A percentile compares a stretch with the other conserved stretches of the same genome.
Conservation (phyloP, 2,113 vertebrate species). For the Catharus fuscescens region DNA sequence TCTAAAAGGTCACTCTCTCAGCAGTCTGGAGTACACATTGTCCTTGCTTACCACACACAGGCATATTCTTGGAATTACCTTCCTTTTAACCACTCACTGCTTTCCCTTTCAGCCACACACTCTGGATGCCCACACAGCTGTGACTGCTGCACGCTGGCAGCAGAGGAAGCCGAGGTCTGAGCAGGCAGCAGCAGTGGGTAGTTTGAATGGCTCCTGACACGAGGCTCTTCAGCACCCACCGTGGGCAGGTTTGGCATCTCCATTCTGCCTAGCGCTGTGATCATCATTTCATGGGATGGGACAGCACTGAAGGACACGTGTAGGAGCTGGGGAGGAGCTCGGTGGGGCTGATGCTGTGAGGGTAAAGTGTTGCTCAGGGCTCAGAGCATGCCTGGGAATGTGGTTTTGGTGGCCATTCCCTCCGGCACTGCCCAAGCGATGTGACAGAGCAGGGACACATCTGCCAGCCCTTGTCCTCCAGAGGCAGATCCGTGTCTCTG, state of each 20-base stretch:
- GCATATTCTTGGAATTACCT: slow-evolving; percentile 31
- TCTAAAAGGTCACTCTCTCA: slow-evolving; percentile 14
- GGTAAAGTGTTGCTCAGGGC: background rate
- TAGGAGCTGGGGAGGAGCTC: background rate
- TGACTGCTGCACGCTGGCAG: slow-evolving; percentile 14
- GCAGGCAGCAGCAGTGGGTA: background rate
- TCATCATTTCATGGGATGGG: background rate
- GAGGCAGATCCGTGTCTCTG: background rate
- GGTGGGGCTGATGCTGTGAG: accelerated
- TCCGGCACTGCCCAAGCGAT: background rate
- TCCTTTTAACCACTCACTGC: background rate
- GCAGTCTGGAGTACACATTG: background rate
- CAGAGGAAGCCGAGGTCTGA: background rate
- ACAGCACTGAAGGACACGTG: accelerated
- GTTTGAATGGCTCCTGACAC: slow-evolving; percentile 3
- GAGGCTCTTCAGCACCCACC: background rate
- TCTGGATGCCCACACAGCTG: slow-evolving; percentile 38
- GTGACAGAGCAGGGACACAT: background rate
- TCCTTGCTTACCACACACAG: background rate
- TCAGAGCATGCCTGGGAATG: background rate
- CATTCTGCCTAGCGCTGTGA: background rate
- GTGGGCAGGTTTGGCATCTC: background rate
- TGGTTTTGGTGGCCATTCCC: background rate
- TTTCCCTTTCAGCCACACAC: background rate
- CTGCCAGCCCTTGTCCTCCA: background rate